These are phyloP conservation scores for Lordiphosa collinella DNA, from an alignment of 1,140 invertebrate genomes.

Conservation along the genomic window DNA sequence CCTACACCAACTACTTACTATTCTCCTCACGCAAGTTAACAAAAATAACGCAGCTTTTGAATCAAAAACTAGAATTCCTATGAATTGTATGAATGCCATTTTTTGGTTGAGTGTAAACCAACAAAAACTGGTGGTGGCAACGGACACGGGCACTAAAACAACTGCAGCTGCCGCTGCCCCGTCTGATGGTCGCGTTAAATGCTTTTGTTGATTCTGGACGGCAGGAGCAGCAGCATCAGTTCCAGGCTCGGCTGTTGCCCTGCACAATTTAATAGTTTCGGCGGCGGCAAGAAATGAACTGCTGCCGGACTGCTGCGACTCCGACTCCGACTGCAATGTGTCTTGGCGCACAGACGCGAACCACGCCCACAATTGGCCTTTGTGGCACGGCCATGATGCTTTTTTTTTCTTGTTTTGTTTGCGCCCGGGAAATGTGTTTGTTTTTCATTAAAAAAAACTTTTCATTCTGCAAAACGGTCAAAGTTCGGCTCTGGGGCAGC, in stretches of 20 bases:
- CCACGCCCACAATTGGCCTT: conserved; percentile 74
- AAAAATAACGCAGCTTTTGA: too few species aligned
- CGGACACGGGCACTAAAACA: conserved; percentile 50
- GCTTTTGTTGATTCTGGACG: conserved; percentile 72
- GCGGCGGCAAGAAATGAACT: conserved; percentile 64
- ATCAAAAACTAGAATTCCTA: too few species aligned
- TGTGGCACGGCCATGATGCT: conserved; percentile 45
- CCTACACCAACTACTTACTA: too few species aligned
- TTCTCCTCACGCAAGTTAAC: too few species aligned
- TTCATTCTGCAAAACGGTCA: conserved; percentile 57
- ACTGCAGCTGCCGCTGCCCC: conserved; percentile 64
- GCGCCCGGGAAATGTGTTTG: conserved; percentile 61
- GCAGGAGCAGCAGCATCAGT: conserved; percentile 27
- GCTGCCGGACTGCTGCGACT: conserved; percentile 4
- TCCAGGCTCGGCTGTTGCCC: background rate
- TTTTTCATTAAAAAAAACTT: conserved; percentile 74
- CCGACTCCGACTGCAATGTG: conserved; percentile 57
- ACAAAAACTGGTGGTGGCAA: too few species aligned
- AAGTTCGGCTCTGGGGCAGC: conserved; percentile 42
- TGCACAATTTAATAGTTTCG: conserved; percentile 66
- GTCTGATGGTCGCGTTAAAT: conserved; percentile 66
- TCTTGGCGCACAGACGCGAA: conserved; percentile 63
- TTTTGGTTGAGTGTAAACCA: too few species aligned
- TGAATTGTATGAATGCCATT: too few species aligned
- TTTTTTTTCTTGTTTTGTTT: conserved; percentile 39